phyloP scores from a whole-genome alignment of 2,888 invertebrate species.

The Diogma glabrata region DNA sequence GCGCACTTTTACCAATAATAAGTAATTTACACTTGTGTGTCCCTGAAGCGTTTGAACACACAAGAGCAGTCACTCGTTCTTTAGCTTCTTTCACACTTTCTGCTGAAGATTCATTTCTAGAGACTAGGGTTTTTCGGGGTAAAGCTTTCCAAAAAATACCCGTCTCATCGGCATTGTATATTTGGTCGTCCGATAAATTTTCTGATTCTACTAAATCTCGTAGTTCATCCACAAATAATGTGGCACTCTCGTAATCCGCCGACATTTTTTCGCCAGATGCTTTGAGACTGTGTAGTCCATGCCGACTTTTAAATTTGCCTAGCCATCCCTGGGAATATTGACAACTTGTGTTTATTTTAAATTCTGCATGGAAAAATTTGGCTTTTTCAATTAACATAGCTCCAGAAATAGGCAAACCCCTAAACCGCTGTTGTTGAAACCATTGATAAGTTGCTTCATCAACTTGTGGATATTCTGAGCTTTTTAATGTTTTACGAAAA shows the following conservation, averaged over 20 bases:
- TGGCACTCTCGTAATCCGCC: constrained; percentile 8
- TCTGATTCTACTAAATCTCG: constrained; percentile 9
- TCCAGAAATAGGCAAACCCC: constrained; percentile 7
- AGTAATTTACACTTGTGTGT: not conserved
- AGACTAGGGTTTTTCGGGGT: constrained; percentile 11
- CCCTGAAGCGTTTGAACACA: not conserved
- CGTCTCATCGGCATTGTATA: constrained; percentile 14
- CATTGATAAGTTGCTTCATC: constrained; percentile 12
- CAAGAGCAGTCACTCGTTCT: not conserved
- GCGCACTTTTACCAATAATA: not conserved
- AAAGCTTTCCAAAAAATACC: constrained; percentile 12
- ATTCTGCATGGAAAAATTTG: constrained; percentile 1
- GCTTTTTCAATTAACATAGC: constrained; percentile 11
- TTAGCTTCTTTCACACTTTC: not conserved
- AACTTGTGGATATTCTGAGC: constrained; percentile 9
- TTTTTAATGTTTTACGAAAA: constrained; percentile 6
- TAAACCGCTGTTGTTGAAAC: constrained; percentile 7
- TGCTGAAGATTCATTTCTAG: constrained; percentile 12
- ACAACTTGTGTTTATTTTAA: constrained; percentile 4
- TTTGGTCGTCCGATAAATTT: constrained; percentile 10
- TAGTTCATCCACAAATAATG: constrained; percentile 11
- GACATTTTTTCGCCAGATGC: constrained; percentile 10
- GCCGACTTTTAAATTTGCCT: no score
- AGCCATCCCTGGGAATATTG: no score
- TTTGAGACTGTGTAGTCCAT: constrained; percentile 11